Conservation (phyloP, 2,888 invertebrate genomes). For the Tipula lateralis region DNA sequence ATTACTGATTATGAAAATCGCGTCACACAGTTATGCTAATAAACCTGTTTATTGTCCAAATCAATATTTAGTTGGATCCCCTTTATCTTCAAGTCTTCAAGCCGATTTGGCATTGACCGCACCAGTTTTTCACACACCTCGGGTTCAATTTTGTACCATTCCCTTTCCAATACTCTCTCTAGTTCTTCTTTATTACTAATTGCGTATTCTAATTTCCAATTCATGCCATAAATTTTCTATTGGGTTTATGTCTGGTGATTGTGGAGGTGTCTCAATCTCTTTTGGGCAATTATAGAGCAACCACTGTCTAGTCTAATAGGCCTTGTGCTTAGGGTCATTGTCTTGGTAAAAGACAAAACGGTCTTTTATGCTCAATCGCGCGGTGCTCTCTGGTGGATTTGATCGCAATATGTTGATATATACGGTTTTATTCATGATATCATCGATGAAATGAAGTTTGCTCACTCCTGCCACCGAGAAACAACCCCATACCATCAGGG, state of each 20-base stretch:
- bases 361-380: background rate
- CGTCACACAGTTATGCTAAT: too few relatives aligned
- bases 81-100: too few relatives aligned
- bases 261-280: conserved; percentile 33
- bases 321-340: conserved; percentile 34
- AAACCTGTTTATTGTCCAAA: too few relatives aligned
- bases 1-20: too few relatives aligned
- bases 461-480: background rate
- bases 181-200: too few relatives aligned
- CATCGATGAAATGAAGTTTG: background rate
- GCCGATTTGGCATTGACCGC: too few relatives aligned
- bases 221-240: too few relatives aligned
- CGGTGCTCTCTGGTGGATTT: conserved; percentile 20
- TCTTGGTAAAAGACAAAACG: conserved; percentile 33
- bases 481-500: background rate
- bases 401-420: conserved; percentile 30
- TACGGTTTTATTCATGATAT: background rate
- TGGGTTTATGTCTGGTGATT: background rate
- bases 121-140: too few relatives aligned
- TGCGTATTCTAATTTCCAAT: too few relatives aligned
- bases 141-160: too few relatives aligned
- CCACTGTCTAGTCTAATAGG: conserved; percentile 32
- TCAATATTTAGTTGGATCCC: too few relatives aligned
- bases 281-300: conserved; percentile 33
- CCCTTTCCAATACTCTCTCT: too few relatives aligned